Evolutionary conservation across 92 coral and sea anemone genomes (phyloP).

Genomic region (Siderastrea siderea): DNA sequence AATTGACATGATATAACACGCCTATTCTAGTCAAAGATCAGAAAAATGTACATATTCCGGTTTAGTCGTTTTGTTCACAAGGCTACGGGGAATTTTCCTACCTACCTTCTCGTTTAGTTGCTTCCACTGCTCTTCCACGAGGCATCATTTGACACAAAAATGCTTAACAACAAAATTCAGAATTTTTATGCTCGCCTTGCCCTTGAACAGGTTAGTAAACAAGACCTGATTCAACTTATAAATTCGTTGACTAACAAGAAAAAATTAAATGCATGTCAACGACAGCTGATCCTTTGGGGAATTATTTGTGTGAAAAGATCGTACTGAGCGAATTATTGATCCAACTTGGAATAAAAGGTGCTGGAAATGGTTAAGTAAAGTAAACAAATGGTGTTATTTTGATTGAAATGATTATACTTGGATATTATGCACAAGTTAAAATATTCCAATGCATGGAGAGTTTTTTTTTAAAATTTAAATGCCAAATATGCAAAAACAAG

Average conservation of each 20-base stretch:
- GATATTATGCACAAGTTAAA: background rate
- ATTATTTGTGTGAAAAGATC: background rate
- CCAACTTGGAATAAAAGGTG: background rate
- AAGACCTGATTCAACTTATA: background rate
- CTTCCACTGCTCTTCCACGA: background rate
- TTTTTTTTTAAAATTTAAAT: background rate
- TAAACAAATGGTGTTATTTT: background rate
- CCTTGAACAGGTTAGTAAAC: background rate
- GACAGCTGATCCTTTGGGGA: background rate
- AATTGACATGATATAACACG: too few species aligned
- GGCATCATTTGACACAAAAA: constrained; percentile 2
- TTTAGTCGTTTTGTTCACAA: background rate
- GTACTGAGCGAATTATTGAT: background rate
- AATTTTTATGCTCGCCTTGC: background rate
- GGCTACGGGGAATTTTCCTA: background rate
- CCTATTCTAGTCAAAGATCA: background rate
- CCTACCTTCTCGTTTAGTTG: constrained; percentile 26
- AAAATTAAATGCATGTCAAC: background rate
- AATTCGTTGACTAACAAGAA: background rate
- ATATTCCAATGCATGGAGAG: constrained; percentile 2
- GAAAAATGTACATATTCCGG: background rate
- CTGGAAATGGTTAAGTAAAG: background rate
- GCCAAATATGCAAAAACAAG: background rate
- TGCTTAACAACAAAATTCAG: background rate
- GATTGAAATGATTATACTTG: background rate